Base-by-base conservation (phyloP, 2,113 vertebrate genomes). In the Heterochromis multidens region DNA sequence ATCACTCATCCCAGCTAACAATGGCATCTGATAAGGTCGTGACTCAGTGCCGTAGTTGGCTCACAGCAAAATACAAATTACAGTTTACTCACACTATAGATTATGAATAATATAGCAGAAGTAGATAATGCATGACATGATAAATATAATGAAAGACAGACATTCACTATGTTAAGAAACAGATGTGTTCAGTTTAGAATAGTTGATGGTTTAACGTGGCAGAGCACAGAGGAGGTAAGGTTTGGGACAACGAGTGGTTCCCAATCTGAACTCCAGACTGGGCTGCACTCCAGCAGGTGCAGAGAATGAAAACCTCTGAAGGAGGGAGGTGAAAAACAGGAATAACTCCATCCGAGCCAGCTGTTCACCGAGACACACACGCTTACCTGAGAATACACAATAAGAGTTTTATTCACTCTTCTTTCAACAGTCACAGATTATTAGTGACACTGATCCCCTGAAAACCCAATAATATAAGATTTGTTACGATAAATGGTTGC, bases 241-340 rank as follows among this genome's bases (percentile, higher is more conserved):
- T 65, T 91, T 86, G 17, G 94, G 93, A 61, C 67, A 14, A 5
- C 12, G 91, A 58, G 85, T 89, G 12, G 4, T 5, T 8, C 84
- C 92, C 27, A 94, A 8, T 25, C 7, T 60, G n/a, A 40, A 93
- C n/a, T 95, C 92, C 83, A 95, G 65, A 49, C 62, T 93, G 62
- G 91, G 93, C 63, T 91, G 60, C 62, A 91, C 90, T 46, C 93
- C 93, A 11, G 77, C 29, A 2, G 91, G 77, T 6, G 74, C 7
- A 0, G 87, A 89, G 33, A 95, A 93, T 19, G 90, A 91, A 87
- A 94, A 95, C 33, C 83, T 91, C 87, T 95, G 94, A 33, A 97
- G 80, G 46, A 97, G 93, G 62, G 90, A 81, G 0, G 95, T 96
- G 89, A 98, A 97, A 92, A 97, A 97, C 79, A 97, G 95, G 87